Base-by-base conservation (phyloP, 2,888 invertebrate species). In the Andrena hattorfiana region DNA sequence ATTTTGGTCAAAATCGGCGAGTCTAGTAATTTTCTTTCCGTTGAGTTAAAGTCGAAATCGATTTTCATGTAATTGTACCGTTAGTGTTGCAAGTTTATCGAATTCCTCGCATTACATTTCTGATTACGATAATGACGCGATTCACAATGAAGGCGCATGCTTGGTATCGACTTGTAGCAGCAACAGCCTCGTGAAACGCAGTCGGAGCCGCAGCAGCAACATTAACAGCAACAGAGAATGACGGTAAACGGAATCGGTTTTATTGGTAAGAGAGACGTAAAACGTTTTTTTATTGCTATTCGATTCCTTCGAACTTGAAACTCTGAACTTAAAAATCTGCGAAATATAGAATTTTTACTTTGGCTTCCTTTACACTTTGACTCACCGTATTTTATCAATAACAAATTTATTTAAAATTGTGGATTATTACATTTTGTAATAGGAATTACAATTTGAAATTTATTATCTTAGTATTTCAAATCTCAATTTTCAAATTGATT, bases 161-260 rank as follows among this genome's bases (percentile, higher is more conserved):
- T 90, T 91, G 89, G 79, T 92, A 92, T 92, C 92, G 92, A 92
- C 92, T 91, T 89, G 89, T 76, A 81, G 64, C 77, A 85, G 77
- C 69, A 85, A 81, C 82, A 78, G 83, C 80, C 73, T 80, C 79
- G 75, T 56, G 54, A 67, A 83, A 83, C 70, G 70, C 74, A 71
- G 77, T 70, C 51, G 30, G 4, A 63, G 64, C 66, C 30, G 77
- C 83, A 82, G 59, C 48, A 63, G 67, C 64, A 64, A 68, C 48
- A 67, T 62, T 59, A 64, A 68, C 68, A 76, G 49, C 48, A 83
- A 68, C 35, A 66, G 28, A 49, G 49, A 76, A 67, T 67, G 13
- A 62, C 23, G n/a, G 51, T 42, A 49, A 59, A 68, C 49, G 35
- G 59, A 62, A 66, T 30, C 20, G 2, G 5, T 60, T 28, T 26